phyloP scores from a whole-genome alignment of 2,797 vertebrate species.

The Ptychobarbus kaznakovi region DNA sequence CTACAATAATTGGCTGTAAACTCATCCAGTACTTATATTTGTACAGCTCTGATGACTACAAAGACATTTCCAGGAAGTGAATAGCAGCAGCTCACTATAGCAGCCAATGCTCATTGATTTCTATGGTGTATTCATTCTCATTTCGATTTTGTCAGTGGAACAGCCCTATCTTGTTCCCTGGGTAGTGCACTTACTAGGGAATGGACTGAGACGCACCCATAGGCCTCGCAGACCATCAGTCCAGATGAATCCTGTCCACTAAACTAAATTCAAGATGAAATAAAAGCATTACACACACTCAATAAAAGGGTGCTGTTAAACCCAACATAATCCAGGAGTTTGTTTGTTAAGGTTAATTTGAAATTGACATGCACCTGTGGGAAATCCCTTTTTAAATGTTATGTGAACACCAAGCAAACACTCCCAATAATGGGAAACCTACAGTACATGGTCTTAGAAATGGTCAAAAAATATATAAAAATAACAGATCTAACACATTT shows the following conservation, averaged over 20 bases:
- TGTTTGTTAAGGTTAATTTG: conserved; percentile 39
- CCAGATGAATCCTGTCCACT: neutral
- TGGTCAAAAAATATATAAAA: neutral
- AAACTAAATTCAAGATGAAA: conserved; percentile 1
- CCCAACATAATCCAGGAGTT: conserved; percentile 9
- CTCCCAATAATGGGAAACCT: neutral
- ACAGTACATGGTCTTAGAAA: neutral
- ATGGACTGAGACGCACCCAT: neutral
- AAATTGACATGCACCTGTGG: neutral
- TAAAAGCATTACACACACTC: neutral
- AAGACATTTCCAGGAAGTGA: neutral
- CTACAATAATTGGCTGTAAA: neutral
- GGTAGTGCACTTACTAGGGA: neutral
- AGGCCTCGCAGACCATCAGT: neutral
- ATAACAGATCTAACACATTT: conserved; percentile 1
- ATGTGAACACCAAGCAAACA: neutral
- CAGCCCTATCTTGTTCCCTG: neutral
- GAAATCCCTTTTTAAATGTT: conserved; percentile 5
- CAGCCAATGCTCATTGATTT: neutral
- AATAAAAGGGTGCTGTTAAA: conserved; percentile 25
- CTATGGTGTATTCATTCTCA: neutral
- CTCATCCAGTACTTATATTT: neutral
- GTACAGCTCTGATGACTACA: neutral
- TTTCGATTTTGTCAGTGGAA: neutral
- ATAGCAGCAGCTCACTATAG: too few species aligned